Conservation (phyloP, 2,888 invertebrate genomes). For the Auanema freiburgensis region DNA sequence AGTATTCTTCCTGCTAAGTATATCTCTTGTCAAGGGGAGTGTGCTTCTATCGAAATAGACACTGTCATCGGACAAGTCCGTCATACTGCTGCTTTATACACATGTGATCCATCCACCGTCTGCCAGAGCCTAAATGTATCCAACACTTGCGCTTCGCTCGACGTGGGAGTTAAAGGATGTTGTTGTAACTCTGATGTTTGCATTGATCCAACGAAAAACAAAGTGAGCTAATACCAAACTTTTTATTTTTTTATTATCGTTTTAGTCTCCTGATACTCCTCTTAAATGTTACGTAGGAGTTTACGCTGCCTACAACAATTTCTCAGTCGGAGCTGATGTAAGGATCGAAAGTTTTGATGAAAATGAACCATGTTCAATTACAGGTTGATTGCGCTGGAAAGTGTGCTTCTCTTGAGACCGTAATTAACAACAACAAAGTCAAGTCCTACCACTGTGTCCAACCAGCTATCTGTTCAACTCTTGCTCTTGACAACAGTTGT, state of each 20-base stretch:
- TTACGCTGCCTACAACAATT: constrained; percentile 33
- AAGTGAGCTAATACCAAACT: constrained; percentile 12
- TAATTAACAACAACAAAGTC: constrained; percentile 11
- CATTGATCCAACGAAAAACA: constrained; percentile 39
- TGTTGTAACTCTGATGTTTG: constrained; percentile 41
- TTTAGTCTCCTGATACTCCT: constrained; percentile 22
- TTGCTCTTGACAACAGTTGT: constrained; percentile 27
- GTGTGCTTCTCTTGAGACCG: constrained; percentile 36
- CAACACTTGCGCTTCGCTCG: constrained; percentile 29
- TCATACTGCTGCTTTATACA: constrained; percentile 31
- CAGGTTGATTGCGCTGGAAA: constrained; percentile 24
- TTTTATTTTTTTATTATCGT: no score
- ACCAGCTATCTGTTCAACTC: constrained; percentile 26
- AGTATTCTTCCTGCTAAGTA: constrained; percentile 21
- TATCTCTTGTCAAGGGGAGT: constrained; percentile 37
- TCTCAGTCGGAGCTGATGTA: constrained; percentile 25
- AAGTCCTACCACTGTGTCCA: constrained; percentile 44
- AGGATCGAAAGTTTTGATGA: background rate
- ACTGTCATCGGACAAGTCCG: constrained; percentile 19
- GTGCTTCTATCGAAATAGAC: constrained; percentile 33
- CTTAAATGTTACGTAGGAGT: constrained; percentile 37
- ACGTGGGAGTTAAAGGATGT: constrained; percentile 40
- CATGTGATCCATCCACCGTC: constrained; percentile 39
- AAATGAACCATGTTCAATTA: constrained; percentile 4
- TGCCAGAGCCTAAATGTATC: constrained; percentile 26